Percentiles rank a stretch among this genome's conserved stretches.
Conservation (phyloP, 2,113 vertebrate genomes). For the Gorsachius goisagi region DNA sequence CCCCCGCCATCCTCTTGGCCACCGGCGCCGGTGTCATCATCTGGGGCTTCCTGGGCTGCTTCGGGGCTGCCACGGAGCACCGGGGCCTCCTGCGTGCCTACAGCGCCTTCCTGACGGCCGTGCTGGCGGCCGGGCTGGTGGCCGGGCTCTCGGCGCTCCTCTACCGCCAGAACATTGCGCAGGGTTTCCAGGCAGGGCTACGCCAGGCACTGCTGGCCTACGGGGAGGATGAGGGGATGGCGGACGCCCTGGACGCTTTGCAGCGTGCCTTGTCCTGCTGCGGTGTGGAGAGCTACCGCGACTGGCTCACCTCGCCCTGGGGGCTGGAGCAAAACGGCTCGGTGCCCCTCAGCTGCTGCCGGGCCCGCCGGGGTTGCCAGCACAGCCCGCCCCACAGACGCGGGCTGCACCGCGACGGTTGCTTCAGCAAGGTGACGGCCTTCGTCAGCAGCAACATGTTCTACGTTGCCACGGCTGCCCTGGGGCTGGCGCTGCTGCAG, state of each 20-base stretch:
- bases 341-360: constrained; percentile 86
- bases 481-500: constrained; percentile 82
- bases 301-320: constrained; percentile 86
- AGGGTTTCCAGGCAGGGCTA: constrained; percentile 83
- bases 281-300: constrained; percentile 83
- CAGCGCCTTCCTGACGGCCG: constrained; percentile 77
- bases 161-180: constrained; percentile 81
- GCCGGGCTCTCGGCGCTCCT: constrained; percentile 83
- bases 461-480: constrained; percentile 80
- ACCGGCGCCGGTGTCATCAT: constrained; percentile 79
- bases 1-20: constrained; percentile 78
- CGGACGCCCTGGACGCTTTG: constrained; percentile 82
- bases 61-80: constrained; percentile 84
- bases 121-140: constrained; percentile 76
- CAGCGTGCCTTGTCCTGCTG: constrained; percentile 84
- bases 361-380: constrained; percentile 76
- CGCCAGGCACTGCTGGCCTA: constrained; percentile 78
- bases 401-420: constrained; percentile 79
- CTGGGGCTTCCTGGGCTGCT: constrained; percentile 88
- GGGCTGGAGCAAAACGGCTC: constrained; percentile 71
- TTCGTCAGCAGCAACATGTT: constrained; percentile 85
- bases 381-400: constrained; percentile 57
- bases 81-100: constrained; percentile 81
- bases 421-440: constrained; percentile 82
- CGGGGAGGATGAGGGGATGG: constrained; percentile 78